Base-by-base conservation (phyloP, 2,113 vertebrate genomes). In the Mormyrus iriodes region DNA sequence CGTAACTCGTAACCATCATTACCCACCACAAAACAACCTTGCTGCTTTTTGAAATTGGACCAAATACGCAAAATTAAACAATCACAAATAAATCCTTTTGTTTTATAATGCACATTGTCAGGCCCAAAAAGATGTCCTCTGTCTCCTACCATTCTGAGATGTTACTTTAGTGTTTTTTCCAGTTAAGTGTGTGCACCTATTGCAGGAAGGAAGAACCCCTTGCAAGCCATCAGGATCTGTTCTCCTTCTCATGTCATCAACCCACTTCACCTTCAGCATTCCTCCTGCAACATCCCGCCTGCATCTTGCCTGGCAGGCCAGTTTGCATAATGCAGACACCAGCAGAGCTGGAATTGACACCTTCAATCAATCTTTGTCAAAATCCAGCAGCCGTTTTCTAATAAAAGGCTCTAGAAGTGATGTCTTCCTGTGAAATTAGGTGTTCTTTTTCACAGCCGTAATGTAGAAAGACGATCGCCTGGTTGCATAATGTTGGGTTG, bases 301-400 rank as follows among this genome's bases (percentile, higher is more conserved):
- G 48, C 49, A 1, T 86, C 85, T 52, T 9, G 0, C 24, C 48
- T 15, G 51, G 27, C n/a, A 53, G 51, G 51, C 27, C 85, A n/a
- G 51, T 27, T 39, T 55, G 51, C 27, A 52, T 86, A 86, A 86
- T 52, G 85, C 85, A 31, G 49, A 19, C 85, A 55, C n/a, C 85
- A 49, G 83, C 83, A 48, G 83, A 24, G 10, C 46, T 49, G 44
- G 49, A 86, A 86, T 53, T 86, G 85, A 86, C 85, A 86, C n/a
- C 51, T 86, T 86, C 85, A 55, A 55, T 86, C 85, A 86, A 55
- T 86, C 85, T 27, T 35, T 55, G 85, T 86, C 85, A 55, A 53
- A 53, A 86, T 86, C 85, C 49, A 86, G 31, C 85, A 31, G n/a
- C 51, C 49, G 27, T 35, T 55, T 86, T 86, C 85, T 86, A 86